Percentiles rank a stretch among this genome's conserved stretches.
These are phyloP conservation scores for Synanthedon myopaeformis DNA, from an alignment of 2,888 invertebrate genomes.

Conservation along the genomic window DNA sequence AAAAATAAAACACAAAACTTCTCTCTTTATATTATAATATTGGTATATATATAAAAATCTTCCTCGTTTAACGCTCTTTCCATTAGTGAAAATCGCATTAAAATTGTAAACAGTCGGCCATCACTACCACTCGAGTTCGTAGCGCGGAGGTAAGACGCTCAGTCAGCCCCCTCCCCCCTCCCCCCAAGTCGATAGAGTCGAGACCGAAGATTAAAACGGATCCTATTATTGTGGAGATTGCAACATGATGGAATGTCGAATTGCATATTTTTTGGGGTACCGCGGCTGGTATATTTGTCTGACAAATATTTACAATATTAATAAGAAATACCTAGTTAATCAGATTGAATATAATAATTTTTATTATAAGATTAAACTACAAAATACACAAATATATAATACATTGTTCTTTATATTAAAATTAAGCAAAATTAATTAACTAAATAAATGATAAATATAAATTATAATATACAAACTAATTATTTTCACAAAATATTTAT, in stretches of 20 bases:
- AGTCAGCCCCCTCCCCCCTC: too few species aligned
- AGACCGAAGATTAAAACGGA: constrained; percentile 58
- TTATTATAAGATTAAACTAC: too few species aligned
- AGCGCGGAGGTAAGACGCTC: constrained; percentile 22
- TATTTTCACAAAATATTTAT: too few species aligned
- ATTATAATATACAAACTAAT: too few species aligned
- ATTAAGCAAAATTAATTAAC: too few species aligned
- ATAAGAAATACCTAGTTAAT: too few species aligned
- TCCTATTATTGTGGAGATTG: constrained; percentile 61
- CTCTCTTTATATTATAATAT: neutral
- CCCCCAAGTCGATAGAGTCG: constrained; percentile 14
- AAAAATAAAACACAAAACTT: neutral
- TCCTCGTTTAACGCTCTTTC: neutral
- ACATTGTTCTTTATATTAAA: too few species aligned
- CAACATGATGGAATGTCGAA: constrained; percentile 51
- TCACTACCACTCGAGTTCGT: constrained; percentile 9
- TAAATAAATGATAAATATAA: too few species aligned
- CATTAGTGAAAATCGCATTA: too few species aligned
- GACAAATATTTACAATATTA: neutral
- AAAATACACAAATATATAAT: too few species aligned
- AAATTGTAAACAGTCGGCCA: neutral
- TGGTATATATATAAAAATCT: neutral
- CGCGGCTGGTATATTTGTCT: neutral
- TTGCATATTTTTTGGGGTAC: constrained; percentile 51
- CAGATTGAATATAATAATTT: too few species aligned